phyloP scores from a whole-genome alignment of 1,140 invertebrate species.

The Colletes latitarsis region DNA sequence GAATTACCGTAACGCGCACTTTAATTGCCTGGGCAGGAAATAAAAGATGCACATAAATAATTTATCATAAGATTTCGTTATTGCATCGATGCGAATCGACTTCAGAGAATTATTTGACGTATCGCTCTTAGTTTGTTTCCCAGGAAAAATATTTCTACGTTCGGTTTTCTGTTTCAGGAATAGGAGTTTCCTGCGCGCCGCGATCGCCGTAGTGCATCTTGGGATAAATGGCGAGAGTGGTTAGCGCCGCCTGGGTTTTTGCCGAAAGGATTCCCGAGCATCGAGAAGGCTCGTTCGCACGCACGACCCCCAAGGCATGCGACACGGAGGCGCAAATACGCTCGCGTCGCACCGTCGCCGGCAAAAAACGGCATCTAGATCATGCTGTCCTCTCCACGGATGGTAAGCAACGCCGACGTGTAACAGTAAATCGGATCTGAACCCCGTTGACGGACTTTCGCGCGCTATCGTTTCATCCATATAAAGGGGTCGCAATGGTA shows the following conservation, averaged over 20 bases:
- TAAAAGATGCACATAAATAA: no score
- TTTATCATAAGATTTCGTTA: no score
- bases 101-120: no score
- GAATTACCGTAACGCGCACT: no score
- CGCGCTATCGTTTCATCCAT: slow-evolving; percentile 40
- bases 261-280: background rate
- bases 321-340: slow-evolving; percentile 9
- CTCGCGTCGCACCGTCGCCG: background rate
- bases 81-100: no score
- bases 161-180: no score
- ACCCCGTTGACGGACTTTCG: slow-evolving; percentile 29
- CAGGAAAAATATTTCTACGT: no score
- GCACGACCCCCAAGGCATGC: background rate
- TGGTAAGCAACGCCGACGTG: slow-evolving; percentile 23
- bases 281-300: background rate
- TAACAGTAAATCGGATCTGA: slow-evolving; percentile 32
- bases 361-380: slow-evolving; percentile 22
- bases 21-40: no score
- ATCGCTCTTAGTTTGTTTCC: no score
- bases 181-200: no score
- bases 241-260: slow-evolving; percentile 20
- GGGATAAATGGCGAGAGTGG: no score
- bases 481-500: slow-evolving; percentile 53
- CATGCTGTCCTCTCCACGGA: slow-evolving; percentile 20
- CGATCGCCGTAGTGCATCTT: no score